These are phyloP conservation scores for Drosophila macrospina DNA, from an alignment of 2,888 invertebrate species.

Conservation along the genomic window DNA sequence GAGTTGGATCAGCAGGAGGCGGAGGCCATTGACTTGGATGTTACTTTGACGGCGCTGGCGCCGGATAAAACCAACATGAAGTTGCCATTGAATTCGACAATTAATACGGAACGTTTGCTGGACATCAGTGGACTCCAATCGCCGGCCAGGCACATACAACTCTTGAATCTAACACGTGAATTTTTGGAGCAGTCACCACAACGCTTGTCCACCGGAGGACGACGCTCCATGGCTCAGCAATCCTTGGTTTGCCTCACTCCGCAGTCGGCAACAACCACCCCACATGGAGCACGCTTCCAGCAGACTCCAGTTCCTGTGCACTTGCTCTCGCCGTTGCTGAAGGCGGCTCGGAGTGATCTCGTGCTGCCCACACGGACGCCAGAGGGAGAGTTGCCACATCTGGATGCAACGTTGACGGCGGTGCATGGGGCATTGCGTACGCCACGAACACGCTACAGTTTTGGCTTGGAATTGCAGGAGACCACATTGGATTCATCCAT, in stretches of 20 bases:
- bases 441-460: conserved; percentile 80
- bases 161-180: conserved; percentile 82
- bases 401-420: conserved; percentile 64
- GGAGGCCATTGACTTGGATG: conserved; percentile 62
- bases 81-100: conserved; percentile 82
- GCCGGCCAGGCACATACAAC: conserved; percentile 73
- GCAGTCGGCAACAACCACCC: conserved; percentile 69
- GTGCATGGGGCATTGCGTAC: conserved; percentile 9
- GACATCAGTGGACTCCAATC: conserved; percentile 75
- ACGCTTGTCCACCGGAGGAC: conserved; percentile 14
- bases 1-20: conserved; percentile 22
- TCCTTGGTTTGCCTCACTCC: conserved; percentile 81
- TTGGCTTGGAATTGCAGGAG: conserved; percentile 84
- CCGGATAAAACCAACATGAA: conserved; percentile 82
- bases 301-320: conserved; percentile 65
- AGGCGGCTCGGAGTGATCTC: conserved; percentile 79
- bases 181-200: conserved; percentile 63
- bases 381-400: conserved; percentile 60
- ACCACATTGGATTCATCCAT: conserved; percentile 84
- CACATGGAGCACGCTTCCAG: conserved; percentile 60
- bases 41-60: conserved; percentile 70
- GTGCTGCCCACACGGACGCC: conserved; percentile 81
- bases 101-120: conserved; percentile 81
- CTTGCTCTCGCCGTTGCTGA: conserved; percentile 67
- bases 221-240: conserved; percentile 54